phyloP scores from a whole-genome alignment of 2,888 invertebrate genomes.

The Tridacna crocea region DNA sequence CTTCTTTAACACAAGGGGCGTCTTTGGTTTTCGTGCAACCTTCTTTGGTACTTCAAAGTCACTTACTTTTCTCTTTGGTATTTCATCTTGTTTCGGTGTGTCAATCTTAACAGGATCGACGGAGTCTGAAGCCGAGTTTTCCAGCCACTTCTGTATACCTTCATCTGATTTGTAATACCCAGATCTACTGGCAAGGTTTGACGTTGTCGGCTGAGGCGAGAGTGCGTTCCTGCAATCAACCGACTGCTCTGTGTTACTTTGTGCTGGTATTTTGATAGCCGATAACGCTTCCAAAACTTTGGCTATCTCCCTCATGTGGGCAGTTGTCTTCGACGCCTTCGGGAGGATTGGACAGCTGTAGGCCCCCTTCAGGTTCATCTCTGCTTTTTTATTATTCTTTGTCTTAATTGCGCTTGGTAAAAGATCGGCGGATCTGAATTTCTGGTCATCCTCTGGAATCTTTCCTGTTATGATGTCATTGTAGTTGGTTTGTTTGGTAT shows the following conservation, averaged over 20 bases:
- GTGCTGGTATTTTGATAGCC: neutral
- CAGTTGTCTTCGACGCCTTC: neutral
- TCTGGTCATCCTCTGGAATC: no score
- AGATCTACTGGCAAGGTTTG: neutral
- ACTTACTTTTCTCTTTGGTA: neutral
- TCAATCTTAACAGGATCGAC: neutral
- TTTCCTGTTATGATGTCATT: no score
- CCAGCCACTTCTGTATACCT: neutral
- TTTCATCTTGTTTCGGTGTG: neutral
- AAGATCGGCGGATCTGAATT: no score
- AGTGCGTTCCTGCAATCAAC: neutral
- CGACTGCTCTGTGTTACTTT: neutral
- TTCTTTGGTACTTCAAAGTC: constrained; percentile 1
- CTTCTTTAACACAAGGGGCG: neutral
- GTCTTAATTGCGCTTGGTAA: neutral
- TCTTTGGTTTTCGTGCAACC: neutral
- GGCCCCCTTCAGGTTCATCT: neutral
- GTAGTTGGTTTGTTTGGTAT: no score
- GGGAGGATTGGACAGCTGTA: neutral
- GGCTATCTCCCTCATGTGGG: neutral
- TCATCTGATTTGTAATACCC: neutral
- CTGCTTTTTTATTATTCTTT: neutral
- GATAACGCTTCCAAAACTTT: neutral
- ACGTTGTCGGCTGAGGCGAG: neutral
- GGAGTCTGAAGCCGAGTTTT: neutral